Conservation (phyloP, 2,797 vertebrate species). For the Diglossa cyanea region DNA sequence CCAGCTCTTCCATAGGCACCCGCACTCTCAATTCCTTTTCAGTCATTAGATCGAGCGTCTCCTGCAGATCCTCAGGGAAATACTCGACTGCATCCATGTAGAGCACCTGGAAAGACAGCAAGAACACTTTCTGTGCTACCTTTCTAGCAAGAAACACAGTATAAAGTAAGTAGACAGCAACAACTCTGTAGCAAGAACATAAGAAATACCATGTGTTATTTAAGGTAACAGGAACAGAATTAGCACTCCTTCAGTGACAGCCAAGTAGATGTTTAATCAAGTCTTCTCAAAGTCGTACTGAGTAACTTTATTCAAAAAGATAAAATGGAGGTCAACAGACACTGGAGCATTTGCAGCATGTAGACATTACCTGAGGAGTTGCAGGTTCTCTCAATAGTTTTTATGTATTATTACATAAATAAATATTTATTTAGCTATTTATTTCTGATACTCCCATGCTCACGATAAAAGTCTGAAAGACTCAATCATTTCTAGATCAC, state of each 20-base stretch:
- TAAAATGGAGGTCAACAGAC: neutral
- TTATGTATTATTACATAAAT: neutral
- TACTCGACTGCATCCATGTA: slow-evolving; percentile 82
- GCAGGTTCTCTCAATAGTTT: neutral
- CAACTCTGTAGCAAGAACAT: neutral
- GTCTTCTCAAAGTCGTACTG: neutral
- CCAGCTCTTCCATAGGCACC: slow-evolving; percentile 83
- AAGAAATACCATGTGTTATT: neutral
- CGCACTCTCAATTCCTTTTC: slow-evolving; percentile 85
- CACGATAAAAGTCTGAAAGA: neutral
- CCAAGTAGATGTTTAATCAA: neutral
- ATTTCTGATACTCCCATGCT: neutral
- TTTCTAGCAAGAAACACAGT: neutral
- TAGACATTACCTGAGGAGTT: neutral
- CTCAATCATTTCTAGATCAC: neutral
- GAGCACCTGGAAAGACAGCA: slow-evolving; percentile 65
- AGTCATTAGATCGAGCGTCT: slow-evolving; percentile 82
- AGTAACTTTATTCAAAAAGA: neutral
- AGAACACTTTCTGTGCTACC: neutral
- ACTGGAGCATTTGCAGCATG: neutral
- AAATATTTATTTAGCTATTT: neutral
- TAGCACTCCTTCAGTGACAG: neutral
- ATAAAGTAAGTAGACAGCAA: accelerated
- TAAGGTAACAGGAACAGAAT: neutral
- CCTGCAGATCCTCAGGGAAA: slow-evolving; percentile 82